A percentile compares a stretch with the other conserved stretches of the same genome.
These are phyloP conservation scores for Drosophila lacertosa DNA, from an alignment of 1,140 invertebrate genomes.

Conservation along the genomic window DNA sequence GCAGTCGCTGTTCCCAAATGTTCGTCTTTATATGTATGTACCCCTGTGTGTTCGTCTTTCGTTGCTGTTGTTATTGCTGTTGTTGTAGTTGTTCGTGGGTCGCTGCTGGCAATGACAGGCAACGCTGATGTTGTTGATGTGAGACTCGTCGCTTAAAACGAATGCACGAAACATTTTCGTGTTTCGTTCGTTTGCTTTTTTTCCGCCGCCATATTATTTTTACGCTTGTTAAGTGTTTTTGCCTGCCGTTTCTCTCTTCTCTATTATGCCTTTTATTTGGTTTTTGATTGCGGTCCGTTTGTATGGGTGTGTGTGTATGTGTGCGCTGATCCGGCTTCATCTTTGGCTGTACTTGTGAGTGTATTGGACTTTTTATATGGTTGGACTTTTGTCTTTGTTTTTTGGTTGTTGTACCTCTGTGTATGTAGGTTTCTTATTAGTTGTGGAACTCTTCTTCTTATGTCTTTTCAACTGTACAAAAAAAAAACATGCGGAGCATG, in stretches of 20 bases:
- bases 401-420: slow-evolving; percentile 25
- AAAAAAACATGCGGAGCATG: slow-evolving; percentile 64
- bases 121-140: slow-evolving; percentile 35
- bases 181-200: slow-evolving; percentile 23
- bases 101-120: slow-evolving; percentile 52
- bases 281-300: slow-evolving; percentile 33
- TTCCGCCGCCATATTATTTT: slow-evolving; percentile 76
- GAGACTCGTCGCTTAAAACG: slow-evolving; percentile 18
- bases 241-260: slow-evolving; percentile 54
- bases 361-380: slow-evolving; percentile 42
- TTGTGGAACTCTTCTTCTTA: slow-evolving; percentile 26
- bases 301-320: slow-evolving; percentile 24
- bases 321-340: slow-evolving; percentile 43
- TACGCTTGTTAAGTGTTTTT: slow-evolving; percentile 62
- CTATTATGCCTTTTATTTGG: slow-evolving; percentile 52
- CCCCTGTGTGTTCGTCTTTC: slow-evolving; percentile 14
- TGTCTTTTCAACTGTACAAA: slow-evolving; percentile 68
- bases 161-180: slow-evolving; percentile 35
- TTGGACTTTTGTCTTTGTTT: slow-evolving; percentile 16
- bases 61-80: slow-evolving; percentile 46
- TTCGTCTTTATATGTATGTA: slow-evolving; percentile 43
- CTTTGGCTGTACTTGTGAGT: slow-evolving; percentile 28
- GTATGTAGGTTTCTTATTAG: slow-evolving; percentile 67
- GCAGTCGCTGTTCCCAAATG: slow-evolving; percentile 29
- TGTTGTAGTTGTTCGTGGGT: slow-evolving; percentile 14